Base-by-base conservation (phyloP, 2,888 invertebrate species). In the Hyposoter dolosus region DNA sequence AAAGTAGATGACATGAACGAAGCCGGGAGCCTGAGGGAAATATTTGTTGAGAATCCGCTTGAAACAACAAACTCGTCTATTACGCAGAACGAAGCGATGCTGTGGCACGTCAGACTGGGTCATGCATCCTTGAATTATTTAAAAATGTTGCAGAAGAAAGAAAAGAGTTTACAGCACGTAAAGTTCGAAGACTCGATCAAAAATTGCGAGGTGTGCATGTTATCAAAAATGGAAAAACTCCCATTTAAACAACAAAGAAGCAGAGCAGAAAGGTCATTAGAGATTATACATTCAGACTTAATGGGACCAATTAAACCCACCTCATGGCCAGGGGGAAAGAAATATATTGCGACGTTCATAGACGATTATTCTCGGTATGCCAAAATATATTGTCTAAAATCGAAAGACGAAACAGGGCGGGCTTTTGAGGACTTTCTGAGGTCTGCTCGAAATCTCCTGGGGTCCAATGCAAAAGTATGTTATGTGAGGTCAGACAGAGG, bases 71-170 rank as follows among this genome's bases (percentile, higher is more conserved):
- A 72, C 28, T 15, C 63, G 28, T 60, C 43, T 17, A 23, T 80
- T n/a, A 69, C 60, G 23, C 71, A 71, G 63, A 71, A 80, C 50
- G 50, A 83, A 15, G 83, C 84, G 12, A 86, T 87, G 85, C 40
- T 88, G 71, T 88, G 88, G 88, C 88, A 88, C 23, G 75, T 85
- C 15, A 81, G 89, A 43, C 28, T 88, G 60, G 87, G 87, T 23
- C 85, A 85, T 80, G 88, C 88, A 32, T 90, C 89, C 3, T 32
- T 89, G 4, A 87, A 81, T 15, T 89, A 89, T 69, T 40, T 90
- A 28, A 90, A 88, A 56, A 65, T 50, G 19, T 4, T 68, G 32
- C 74, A 82, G 56, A 76, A 82, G 66, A 76, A 53, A 72, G 72
- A 72, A 19, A 56, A 79, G 56, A 79, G 56, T 40, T 56, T 79